These are phyloP conservation scores for Linurgus olivaceus DNA, from an alignment of 2,797 vertebrate species.

Conservation along the genomic window DNA sequence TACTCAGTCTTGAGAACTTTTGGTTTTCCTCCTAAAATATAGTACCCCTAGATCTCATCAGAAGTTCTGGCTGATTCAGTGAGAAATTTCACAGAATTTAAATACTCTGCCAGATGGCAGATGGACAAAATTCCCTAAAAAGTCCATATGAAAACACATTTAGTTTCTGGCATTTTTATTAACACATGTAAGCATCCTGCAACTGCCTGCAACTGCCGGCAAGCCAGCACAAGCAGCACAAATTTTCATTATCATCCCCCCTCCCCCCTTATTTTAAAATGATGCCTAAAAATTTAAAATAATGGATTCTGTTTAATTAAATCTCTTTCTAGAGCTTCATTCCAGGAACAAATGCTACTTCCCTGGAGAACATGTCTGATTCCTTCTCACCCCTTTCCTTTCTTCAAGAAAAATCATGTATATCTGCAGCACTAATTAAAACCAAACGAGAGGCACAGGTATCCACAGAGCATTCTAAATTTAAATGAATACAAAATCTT, in stretches of 20 bases:
- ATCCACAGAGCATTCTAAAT: neutral
- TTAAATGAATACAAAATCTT: neutral
- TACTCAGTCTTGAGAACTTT: neutral
- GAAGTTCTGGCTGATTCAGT: neutral
- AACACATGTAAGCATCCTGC: neutral
- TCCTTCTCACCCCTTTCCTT: neutral
- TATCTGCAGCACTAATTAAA: neutral
- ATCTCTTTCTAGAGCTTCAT: neutral
- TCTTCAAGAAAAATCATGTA: neutral
- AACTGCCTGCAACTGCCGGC: neutral
- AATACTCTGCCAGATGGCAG: neutral
- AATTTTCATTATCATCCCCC: neutral
- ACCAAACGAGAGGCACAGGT: neutral
- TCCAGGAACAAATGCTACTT: neutral
- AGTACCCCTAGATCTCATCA: neutral
- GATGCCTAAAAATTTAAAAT: neutral
- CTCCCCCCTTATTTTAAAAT: neutral
- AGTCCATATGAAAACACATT: neutral
- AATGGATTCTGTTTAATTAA: constrained; percentile 2
- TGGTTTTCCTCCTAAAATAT: neutral
- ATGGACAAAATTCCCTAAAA: neutral
- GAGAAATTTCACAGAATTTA: neutral
- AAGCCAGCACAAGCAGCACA: neutral
- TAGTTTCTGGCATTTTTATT: neutral
- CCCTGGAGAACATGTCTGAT: neutral